phyloP scores from a whole-genome alignment of 1,140 invertebrate species.

The Propsilocerus akamusi region DNA sequence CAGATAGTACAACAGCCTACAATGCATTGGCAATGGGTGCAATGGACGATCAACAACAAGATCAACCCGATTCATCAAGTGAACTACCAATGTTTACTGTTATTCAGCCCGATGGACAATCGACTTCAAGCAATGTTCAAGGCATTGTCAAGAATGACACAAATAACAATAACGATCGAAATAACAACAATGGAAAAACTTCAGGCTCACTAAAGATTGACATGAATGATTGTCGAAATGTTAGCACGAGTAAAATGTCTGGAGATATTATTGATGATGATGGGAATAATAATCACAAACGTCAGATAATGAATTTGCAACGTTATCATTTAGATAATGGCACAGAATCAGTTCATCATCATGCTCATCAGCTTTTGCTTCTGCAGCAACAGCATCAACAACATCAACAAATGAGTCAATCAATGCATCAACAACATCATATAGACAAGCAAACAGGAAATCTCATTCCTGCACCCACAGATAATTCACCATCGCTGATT shows the following conservation, averaged over 20 bases:
- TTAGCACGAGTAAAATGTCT: neutral
- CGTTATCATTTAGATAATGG: slow-evolving; percentile 7
- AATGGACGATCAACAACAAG: slow-evolving; percentile 13
- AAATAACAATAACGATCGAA: slow-evolving; percentile 3
- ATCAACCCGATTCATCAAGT: slow-evolving; percentile 6
- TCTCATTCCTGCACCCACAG: slow-evolving; percentile 6
- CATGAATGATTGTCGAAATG: neutral
- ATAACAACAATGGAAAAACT: slow-evolving; percentile 4
- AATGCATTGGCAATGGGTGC: neutral
- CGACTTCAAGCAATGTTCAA: neutral
- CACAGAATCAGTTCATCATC: neutral
- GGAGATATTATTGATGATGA: slow-evolving; percentile 6
- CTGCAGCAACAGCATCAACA: slow-evolving; percentile 2
- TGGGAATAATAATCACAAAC: slow-evolving; percentile 5
- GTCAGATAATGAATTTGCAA: slow-evolving; percentile 7
- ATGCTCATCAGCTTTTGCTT: neutral
- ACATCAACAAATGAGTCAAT: neutral
- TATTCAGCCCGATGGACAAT: neutral
- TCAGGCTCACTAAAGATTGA: neutral
- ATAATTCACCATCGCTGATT: slow-evolving; percentile 25
- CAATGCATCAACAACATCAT: neutral
- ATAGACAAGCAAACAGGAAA: slow-evolving; percentile 10
- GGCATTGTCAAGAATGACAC: neutral
- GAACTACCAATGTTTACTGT: slow-evolving; percentile 5
- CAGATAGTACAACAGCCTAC: neutral